Evolutionary conservation across 1,140 invertebrate genomes (phyloP).

Genomic region (Cydia pomonella): DNA sequence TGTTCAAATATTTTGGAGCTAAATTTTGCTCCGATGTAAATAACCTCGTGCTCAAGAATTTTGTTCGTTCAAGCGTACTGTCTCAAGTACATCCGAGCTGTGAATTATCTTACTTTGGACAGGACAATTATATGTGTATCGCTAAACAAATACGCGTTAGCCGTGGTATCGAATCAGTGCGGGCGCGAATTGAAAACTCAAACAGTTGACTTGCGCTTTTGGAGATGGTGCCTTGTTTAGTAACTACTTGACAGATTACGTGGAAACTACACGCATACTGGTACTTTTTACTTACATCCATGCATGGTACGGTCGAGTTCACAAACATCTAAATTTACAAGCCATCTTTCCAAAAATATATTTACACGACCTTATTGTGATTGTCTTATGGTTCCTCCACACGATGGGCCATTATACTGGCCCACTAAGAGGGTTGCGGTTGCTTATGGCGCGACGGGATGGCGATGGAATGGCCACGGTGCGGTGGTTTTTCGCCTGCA

Average conservation of each 20-base stretch:
- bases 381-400: no score
- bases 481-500: no score
- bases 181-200: constrained; percentile 65
- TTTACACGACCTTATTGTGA: no score
- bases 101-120: constrained; percentile 37
- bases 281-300: no score
- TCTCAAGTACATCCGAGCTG: constrained; percentile 25
- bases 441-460: no score
- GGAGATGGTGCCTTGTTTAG: constrained; percentile 49
- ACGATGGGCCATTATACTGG: no score
- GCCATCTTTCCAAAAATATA: no score
- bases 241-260: background rate
- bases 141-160: constrained; percentile 70
- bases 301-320: no score
- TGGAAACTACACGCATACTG: background rate
- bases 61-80: background rate
- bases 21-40: background rate
- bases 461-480: no score
- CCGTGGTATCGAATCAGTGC: constrained; percentile 60
- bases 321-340: no score
- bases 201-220: constrained; percentile 64
- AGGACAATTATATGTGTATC: constrained; percentile 65
- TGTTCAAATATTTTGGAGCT: background rate
- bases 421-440: no score
- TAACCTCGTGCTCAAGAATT: background rate